Evolutionary conservation across 2,888 invertebrate species (phyloP), one percentile per base, ranked within the genome.

Genomic region (Allacma fusca): DNA sequence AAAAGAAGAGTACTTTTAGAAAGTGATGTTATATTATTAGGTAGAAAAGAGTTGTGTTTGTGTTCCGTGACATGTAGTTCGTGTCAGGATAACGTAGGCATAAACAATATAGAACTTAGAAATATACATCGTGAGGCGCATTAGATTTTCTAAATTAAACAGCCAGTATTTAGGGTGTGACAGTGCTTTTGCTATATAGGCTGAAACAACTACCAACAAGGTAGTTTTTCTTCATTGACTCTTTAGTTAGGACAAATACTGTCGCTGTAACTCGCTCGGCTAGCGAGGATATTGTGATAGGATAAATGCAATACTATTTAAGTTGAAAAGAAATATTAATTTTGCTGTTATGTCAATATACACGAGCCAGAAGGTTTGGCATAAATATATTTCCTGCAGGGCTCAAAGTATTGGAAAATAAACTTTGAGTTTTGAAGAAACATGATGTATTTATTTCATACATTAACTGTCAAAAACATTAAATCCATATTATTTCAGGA

Each of bases 211-310:
- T 34, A 50, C 16, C 2, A 16, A 50, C 9, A 50, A 50, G 16
- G n/a, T n/a, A 50, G n/a, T 50, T 50, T 9, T 19, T 50, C 16
- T 50, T 50, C 16, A 5, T 50, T 50, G 2, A 50, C 19, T 50
- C n/a, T 50, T 13, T 50, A 50, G 50, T 19, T 50, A 13, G 50
- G 50, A 50, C 5, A 50, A 16, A n/a, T 12, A 50, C 50, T 50
- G 50, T 50, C n/a, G 50, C 50, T 50, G 50, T 50, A 50, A n/a
- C 50, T 16, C 50, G 16, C 50, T 50, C 19, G 4, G 16, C 9
- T 50, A 13, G 50, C 65, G 28, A 65, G 65, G 24, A 23, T 65
- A 65, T 65, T 65, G 65, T 65, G 65, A 65, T 65, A 28, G 65
- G 29, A 9, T 19, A 65, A 65, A 65, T 65, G 65, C 65, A 65